Percentiles rank a stretch among this genome's conserved stretches.
phyloP scores from a whole-genome alignment of 2,888 invertebrate species.

The Biston betularia region DNA sequence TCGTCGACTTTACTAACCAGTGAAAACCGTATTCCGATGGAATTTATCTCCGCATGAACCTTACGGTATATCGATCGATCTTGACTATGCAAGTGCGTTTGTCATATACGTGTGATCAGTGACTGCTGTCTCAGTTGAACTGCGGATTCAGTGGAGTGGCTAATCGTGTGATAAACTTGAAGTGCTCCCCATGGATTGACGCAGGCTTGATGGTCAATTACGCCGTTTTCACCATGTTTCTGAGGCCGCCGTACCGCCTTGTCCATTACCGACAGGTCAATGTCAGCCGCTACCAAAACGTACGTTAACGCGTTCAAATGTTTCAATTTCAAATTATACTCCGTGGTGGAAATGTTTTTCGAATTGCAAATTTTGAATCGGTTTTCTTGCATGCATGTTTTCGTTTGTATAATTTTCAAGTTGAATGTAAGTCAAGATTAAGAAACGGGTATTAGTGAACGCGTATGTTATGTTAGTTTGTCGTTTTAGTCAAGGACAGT shows the following conservation, averaged over 20 bases:
- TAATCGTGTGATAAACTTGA: neutral
- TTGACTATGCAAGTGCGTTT: too few relatives aligned
- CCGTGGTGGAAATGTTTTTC: neutral
- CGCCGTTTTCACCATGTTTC: conserved; percentile 19
- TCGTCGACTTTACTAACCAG: neutral
- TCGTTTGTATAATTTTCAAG: conserved; percentile 9
- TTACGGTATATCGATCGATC: too few relatives aligned
- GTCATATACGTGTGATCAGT: too few relatives aligned
- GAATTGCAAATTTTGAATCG: conserved; percentile 5
- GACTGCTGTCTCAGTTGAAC: neutral
- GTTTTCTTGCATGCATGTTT: conserved; percentile 8
- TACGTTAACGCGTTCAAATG: neutral
- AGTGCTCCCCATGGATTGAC: neutral
- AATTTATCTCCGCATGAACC: neutral
- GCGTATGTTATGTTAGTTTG: neutral
- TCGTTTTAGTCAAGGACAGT: neutral
- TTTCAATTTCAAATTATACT: neutral
- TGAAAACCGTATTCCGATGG: neutral
- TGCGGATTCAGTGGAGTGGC: neutral
- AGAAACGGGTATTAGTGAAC: neutral
- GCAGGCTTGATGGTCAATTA: conserved; percentile 2
- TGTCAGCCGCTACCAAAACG: conserved; percentile 6
- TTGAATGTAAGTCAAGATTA: neutral
- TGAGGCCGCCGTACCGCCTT: conserved; percentile 22
- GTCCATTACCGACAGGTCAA: conserved; percentile 24